Evolutionary conservation across 2,797 vertebrate species (phyloP).

Genomic region (Crenichthys baileyi): DNA sequence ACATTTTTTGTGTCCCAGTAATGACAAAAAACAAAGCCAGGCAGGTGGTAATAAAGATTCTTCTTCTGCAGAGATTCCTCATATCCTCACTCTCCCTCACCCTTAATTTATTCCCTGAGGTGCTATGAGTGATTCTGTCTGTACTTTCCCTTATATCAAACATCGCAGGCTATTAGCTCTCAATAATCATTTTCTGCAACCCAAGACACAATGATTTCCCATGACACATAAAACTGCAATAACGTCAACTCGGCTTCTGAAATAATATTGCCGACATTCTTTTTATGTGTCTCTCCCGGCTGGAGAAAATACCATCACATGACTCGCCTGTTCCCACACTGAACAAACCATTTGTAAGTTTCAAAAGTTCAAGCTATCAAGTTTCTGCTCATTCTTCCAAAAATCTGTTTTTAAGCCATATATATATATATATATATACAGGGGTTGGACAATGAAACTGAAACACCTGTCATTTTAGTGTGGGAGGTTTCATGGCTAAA

Average conservation of each 20-base stretch:
- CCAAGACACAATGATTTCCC: conserved; percentile 93
- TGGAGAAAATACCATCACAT: conserved; percentile 71
- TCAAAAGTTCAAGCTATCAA: conserved; percentile 68
- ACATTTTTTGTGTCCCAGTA: conserved; percentile 63
- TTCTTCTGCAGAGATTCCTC: conserved; percentile 85
- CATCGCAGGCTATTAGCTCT: conserved; percentile 91
- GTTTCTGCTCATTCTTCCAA: conserved; percentile 61
- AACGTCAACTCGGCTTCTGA: conserved; percentile 86
- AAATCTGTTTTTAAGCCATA: conserved; percentile 45
- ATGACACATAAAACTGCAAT: conserved; percentile 90
- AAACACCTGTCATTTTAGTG: too few species aligned
- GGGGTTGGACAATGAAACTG: too few species aligned
- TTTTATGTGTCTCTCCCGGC: conserved; percentile 74
- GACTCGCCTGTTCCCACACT: conserved; percentile 50
- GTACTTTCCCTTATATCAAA: conserved; percentile 87
- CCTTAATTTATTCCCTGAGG: conserved; percentile 91
- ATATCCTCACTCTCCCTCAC: conserved; percentile 81
- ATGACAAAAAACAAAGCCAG: conserved; percentile 73
- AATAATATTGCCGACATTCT: conserved; percentile 83
- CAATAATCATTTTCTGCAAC: conserved; percentile 88
- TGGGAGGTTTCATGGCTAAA: too few species aligned
- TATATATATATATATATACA: too few species aligned
- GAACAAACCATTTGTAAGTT: conserved; percentile 68
- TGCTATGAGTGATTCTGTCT: conserved; percentile 83
- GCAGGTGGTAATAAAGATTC: conserved; percentile 88